A percentile compares a stretch with the other conserved stretches of the same genome.
Conservation (phyloP, 2,113 vertebrate species). For the Scortum barcoo region DNA sequence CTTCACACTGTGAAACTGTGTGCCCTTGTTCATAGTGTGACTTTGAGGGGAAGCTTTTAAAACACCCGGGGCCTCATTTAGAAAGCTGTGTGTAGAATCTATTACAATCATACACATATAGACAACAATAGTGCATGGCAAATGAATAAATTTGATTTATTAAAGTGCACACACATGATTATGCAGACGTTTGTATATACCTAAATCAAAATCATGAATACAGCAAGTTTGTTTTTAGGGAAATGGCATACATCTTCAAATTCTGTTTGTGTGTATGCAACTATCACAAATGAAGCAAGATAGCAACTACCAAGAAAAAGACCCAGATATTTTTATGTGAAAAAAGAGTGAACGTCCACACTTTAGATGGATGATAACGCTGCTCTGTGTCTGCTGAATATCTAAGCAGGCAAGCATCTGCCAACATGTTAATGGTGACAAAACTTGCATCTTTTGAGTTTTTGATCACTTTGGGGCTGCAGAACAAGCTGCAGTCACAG, state of each 20-base stretch:
- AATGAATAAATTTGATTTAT: background rate
- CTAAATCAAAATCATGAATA: background rate
- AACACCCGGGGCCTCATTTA: slow-evolving; percentile 6
- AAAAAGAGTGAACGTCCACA: background rate
- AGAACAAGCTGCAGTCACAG: too few species aligned
- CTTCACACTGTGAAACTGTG: slow-evolving; percentile 4
- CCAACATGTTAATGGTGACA: background rate
- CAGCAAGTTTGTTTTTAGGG: background rate
- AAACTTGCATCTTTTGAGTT: too few species aligned
- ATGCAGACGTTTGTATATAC: background rate
- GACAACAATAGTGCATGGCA: background rate
- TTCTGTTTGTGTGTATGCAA: background rate
- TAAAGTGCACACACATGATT: background rate
- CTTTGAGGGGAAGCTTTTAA: slow-evolving; percentile 12
- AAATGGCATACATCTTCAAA: background rate
- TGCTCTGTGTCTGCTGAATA: background rate
- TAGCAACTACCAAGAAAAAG: background rate
- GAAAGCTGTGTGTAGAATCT: background rate
- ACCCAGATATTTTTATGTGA: background rate
- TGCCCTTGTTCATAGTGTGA: slow-evolving; percentile 20
- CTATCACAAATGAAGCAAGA: background rate
- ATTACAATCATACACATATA: background rate
- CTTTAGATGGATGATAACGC: background rate
- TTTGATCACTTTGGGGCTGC: too few species aligned
- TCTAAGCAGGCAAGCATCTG: background rate